Base-by-base conservation (phyloP, 2,888 invertebrate species). In the Drosophila tanythrix region DNA sequence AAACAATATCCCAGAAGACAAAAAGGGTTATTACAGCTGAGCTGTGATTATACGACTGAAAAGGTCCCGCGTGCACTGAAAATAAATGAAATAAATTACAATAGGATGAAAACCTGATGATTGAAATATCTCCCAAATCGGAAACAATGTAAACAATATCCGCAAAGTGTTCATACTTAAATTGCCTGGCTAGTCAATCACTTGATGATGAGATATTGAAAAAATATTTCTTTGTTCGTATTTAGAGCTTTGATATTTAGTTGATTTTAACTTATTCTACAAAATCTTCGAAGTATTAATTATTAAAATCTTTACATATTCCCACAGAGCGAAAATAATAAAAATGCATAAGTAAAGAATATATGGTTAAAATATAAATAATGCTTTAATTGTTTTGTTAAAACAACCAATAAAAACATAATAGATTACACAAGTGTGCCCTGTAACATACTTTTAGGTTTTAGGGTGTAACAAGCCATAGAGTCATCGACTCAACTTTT, bases 1-100 rank as follows among this genome's bases (percentile, higher is more conserved):
- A 69, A 82, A 68, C 65, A 65, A 80, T 81, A 63, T 65, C 40
- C 59, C 11, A 59, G 43, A 63, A 64, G 53, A 43, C 56, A 48
- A 76, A 82, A 79, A 75, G 74, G 79, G 79, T 79, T 82, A 53
- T 66, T 48, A 57, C 48, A 64, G 66, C 63, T 60, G n/a, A 48
- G 74, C 79, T 64, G 51, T 82, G 79, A 82, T 82, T 74, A 70
- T 55, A 46, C 33, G 58, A 57, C 52, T 33, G 38, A 74, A 59
- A 69, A 40, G 40, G 21, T 21, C 1, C 43, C 40, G 62, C 79
- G 70, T 79, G 79, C 65, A 66, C 55, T 31, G 80, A 61, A 79
- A 82, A 63, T 70, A 58, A 82, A 79, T 82, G 63, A 61, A 55
- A 48, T 57, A 52, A 64, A 64, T 69, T 70, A 50, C 53, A 67